phyloP scores from a whole-genome alignment of 2,797 vertebrate species.

The Fistularia commersonii region DNA sequence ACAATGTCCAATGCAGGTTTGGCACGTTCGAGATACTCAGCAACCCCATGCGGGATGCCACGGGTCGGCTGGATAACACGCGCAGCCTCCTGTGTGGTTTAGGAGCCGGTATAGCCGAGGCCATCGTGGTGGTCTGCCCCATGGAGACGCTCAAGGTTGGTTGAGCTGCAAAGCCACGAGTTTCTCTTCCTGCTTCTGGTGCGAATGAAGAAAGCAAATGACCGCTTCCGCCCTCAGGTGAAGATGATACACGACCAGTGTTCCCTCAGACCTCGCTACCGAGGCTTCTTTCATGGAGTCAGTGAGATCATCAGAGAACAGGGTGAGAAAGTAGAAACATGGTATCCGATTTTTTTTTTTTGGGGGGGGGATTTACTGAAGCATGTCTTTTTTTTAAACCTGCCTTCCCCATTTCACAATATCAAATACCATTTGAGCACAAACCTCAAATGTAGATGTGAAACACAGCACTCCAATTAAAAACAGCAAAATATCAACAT shows the following conservation, averaged over 20 bases:
- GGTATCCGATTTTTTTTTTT: too few relatives aligned
- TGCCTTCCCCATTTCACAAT: too few relatives aligned
- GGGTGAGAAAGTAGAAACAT: constrained; percentile 52
- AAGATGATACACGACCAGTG: constrained; percentile 85
- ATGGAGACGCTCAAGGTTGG: constrained; percentile 82
- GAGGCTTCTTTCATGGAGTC: constrained; percentile 82
- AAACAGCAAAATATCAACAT: too few relatives aligned
- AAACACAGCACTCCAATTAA: too few relatives aligned
- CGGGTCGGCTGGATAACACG: constrained; percentile 76
- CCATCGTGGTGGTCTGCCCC: constrained; percentile 77
- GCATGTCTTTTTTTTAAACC: too few relatives aligned
- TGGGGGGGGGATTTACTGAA: too few relatives aligned
- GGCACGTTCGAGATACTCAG: constrained; percentile 81
- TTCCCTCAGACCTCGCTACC: constrained; percentile 77
- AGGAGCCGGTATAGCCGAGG: constrained; percentile 75
- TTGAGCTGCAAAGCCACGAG: background rate
- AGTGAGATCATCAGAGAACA: constrained; percentile 82
- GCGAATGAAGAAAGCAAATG: background rate
- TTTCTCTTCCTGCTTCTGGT: background rate
- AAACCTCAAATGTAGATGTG: too few relatives aligned
- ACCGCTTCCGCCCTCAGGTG: constrained; percentile 60
- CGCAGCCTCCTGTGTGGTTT: constrained; percentile 77
- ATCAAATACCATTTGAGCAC: too few relatives aligned
- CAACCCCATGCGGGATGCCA: constrained; percentile 75
- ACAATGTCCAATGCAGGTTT: constrained; percentile 62